Evolutionary conservation across 2,113 vertebrate genomes (phyloP).

Genomic region (Condylura cristata): DNA sequence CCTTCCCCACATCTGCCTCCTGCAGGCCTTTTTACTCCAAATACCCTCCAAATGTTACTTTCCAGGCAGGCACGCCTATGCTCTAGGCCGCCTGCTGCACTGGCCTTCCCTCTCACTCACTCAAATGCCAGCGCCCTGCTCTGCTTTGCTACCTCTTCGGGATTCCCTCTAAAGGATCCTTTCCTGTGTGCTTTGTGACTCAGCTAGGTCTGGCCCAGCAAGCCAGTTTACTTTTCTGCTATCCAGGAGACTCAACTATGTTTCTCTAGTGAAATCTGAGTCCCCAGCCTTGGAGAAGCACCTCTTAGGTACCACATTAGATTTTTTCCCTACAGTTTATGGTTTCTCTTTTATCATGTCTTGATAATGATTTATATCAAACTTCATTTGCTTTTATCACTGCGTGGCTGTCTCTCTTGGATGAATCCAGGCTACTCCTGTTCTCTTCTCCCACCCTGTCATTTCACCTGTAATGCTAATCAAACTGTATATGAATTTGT

Average conservation of each 20-base stretch:
- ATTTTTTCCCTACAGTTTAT: neutral
- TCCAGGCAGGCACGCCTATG: neutral
- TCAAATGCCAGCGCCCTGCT: neutral
- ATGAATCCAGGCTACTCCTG: neutral
- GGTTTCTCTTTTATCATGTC: neutral
- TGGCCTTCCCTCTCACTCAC: accelerated
- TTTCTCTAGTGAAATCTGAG: neutral
- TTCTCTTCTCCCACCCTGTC: neutral
- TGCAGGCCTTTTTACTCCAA: neutral
- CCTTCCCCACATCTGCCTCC: neutral
- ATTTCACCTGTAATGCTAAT: neutral
- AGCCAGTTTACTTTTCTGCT: neutral
- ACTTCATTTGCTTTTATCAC: neutral
- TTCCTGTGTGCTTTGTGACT: neutral
- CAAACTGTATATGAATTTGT: neutral
- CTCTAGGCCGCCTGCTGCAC: neutral
- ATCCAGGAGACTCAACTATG: neutral
- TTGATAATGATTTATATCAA: neutral
- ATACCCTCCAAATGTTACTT: neutral
- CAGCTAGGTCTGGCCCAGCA: neutral
- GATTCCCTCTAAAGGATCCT: no score
- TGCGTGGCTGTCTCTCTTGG: neutral
- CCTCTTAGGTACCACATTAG: neutral
- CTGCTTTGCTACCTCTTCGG: neutral
- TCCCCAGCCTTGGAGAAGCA: neutral